phyloP scores from a whole-genome alignment of 2,888 invertebrate species.

The Stramonita haemastoma region DNA sequence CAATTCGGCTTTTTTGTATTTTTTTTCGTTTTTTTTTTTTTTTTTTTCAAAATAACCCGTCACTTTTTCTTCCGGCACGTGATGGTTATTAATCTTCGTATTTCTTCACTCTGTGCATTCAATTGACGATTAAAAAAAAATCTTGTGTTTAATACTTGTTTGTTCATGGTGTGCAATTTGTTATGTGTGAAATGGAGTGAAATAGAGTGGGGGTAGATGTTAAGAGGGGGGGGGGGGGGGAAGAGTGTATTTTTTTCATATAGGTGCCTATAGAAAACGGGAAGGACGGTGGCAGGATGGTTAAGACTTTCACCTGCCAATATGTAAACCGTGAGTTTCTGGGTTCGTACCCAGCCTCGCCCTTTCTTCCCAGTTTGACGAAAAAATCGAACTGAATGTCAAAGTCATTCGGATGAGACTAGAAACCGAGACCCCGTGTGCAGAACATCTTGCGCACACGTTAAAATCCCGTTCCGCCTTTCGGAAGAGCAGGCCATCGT shows the following conservation, averaged over 20 bases:
- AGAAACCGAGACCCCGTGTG: too few relatives aligned
- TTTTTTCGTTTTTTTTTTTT: not conserved
- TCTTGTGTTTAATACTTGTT: not conserved
- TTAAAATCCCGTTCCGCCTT: too few relatives aligned
- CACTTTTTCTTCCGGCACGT: not conserved
- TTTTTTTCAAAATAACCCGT: not conserved
- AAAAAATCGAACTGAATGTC: too few relatives aligned
- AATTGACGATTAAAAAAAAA: conserved; percentile 13
- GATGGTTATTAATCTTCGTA: not conserved
- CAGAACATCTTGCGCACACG: too few relatives aligned
- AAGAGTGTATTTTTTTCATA: not conserved
- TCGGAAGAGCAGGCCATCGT: too few relatives aligned
- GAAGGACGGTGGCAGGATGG: too few relatives aligned
- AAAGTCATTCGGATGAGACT: too few relatives aligned
- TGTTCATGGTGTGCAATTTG: not conserved
- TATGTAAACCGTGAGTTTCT: too few relatives aligned
- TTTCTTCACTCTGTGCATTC: conserved; percentile 14
- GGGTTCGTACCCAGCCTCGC: too few relatives aligned
- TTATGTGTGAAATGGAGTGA: not conserved
- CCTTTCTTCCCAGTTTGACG: too few relatives aligned
- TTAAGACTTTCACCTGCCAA: too few relatives aligned
- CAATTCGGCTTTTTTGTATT: not conserved
- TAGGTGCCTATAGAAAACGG: not conserved
- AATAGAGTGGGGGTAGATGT: not conserved
- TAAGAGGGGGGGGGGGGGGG: not conserved